A percentile compares a stretch with the other conserved stretches of the same genome.
These are phyloP conservation scores for Eubasilissa splendida DNA, from an alignment of 2,888 invertebrate species.

Conservation along the genomic window DNA sequence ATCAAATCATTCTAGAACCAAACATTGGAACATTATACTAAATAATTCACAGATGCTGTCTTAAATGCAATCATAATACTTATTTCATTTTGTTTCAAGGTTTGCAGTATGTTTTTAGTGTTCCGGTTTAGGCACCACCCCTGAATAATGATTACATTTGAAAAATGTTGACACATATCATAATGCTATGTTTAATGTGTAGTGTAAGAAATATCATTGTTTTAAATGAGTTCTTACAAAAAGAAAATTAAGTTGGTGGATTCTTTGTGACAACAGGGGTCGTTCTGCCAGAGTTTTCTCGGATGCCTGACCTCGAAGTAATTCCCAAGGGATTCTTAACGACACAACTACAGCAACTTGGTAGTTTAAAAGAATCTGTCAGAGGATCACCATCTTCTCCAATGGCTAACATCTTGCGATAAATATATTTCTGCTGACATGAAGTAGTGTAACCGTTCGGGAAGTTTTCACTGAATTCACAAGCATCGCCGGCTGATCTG, in stretches of 20 bases:
- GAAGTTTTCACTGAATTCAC: constrained; percentile 69
- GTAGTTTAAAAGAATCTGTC: constrained; percentile 75
- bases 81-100: too few species aligned
- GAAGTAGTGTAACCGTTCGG: constrained; percentile 68
- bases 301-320: constrained; percentile 53
- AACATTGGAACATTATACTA: too few species aligned
- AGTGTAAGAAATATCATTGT: not conserved
- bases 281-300: not conserved
- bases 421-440: constrained; percentile 76
- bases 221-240: not conserved
- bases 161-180: not conserved
- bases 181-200: not conserved
- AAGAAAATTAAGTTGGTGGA: not conserved
- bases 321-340: constrained; percentile 58
- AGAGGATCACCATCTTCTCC: constrained; percentile 66
- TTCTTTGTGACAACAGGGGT: not conserved
- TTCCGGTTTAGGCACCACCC: not conserved
- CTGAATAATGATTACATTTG: not conserved
- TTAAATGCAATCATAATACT: too few species aligned
- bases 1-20: too few species aligned
- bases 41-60: too few species aligned
- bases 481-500: constrained; percentile 67
- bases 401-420: constrained; percentile 72
- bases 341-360: constrained; percentile 84
- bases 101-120: not conserved